Percentiles rank a stretch among this genome's conserved stretches.
These are phyloP conservation scores for Heliconius nattereri DNA, from an alignment of 1,140 invertebrate genomes.

Conservation along the genomic window DNA sequence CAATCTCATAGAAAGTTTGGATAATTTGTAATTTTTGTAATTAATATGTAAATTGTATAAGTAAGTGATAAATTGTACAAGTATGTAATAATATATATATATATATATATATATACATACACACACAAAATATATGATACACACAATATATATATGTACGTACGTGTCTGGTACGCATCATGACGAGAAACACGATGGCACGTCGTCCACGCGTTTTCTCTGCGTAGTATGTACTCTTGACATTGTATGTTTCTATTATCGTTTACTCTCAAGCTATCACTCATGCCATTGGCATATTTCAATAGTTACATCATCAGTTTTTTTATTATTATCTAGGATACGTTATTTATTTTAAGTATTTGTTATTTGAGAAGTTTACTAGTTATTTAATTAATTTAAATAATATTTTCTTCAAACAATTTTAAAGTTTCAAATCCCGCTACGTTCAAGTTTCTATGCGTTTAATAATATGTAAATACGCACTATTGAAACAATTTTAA, in stretches of 20 bases:
- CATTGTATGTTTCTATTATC: conserved; percentile 65
- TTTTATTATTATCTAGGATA: background rate
- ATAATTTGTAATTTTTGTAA: background rate
- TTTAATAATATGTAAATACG: no score
- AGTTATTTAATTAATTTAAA: no score
- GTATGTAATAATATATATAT: background rate
- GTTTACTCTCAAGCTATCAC: conserved; percentile 43
- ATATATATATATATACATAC: no score
- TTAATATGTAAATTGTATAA: background rate
- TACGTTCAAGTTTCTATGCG: no score
- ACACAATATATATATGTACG: background rate
- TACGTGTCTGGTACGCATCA: conserved; percentile 30
- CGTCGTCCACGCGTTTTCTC: conserved; percentile 32
- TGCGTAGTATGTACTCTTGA: conserved; percentile 61
- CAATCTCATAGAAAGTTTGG: no score
- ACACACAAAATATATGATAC: no score
- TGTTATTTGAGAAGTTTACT: background rate
- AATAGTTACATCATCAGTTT: conserved; percentile 50
- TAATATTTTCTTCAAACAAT: background rate
- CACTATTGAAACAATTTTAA: background rate
- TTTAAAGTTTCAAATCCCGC: no score
- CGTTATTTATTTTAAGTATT: background rate
- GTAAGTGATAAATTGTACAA: background rate
- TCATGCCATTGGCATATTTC: conserved; percentile 59
- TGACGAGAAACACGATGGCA: conserved; percentile 26